Evolutionary conservation across 2,888 invertebrate genomes (phyloP).

Genomic region (Drosophila eohydei): DNA sequence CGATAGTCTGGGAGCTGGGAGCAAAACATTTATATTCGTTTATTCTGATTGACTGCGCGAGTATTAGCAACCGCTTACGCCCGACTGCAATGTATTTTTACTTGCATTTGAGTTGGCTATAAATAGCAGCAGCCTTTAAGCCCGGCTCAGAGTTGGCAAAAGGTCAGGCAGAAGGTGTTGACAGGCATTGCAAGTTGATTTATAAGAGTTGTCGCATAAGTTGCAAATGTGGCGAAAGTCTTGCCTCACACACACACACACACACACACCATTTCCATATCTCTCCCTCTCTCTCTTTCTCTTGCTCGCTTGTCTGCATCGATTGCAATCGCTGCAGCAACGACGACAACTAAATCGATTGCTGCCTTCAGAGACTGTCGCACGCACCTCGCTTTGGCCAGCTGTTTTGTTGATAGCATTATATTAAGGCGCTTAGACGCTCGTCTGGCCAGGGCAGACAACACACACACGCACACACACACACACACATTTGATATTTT

Average conservation of each 20-base stretch:
- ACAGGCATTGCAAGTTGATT: constrained; percentile 46
- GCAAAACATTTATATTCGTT: too few relatives aligned
- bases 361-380: constrained; percentile 27
- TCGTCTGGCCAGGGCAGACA: constrained; percentile 37
- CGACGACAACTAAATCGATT: constrained; percentile 65
- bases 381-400: constrained; percentile 53
- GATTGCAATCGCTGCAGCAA: constrained; percentile 42
- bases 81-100: neutral
- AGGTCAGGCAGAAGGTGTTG: constrained; percentile 47
- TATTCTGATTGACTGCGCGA: too few relatives aligned
- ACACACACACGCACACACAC: neutral
- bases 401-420: constrained; percentile 67
- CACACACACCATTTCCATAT: neutral
- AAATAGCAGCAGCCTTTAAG: constrained; percentile 40
- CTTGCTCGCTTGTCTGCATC: constrained; percentile 5
- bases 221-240: constrained; percentile 64
- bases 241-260: constrained; percentile 8
- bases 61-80: neutral
- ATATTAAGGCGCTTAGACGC: constrained; percentile 76
- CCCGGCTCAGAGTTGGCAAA: constrained; percentile 4
- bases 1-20: too few relatives aligned
- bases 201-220: constrained; percentile 42
- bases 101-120: constrained; percentile 31
- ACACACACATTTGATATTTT: constrained; percentile 66
- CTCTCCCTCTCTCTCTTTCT: neutral